Evolutionary conservation across 2,888 invertebrate genomes (phyloP), one percentile per base, ranked within the genome.

Genomic region (Ephialtes manifestator): DNA sequence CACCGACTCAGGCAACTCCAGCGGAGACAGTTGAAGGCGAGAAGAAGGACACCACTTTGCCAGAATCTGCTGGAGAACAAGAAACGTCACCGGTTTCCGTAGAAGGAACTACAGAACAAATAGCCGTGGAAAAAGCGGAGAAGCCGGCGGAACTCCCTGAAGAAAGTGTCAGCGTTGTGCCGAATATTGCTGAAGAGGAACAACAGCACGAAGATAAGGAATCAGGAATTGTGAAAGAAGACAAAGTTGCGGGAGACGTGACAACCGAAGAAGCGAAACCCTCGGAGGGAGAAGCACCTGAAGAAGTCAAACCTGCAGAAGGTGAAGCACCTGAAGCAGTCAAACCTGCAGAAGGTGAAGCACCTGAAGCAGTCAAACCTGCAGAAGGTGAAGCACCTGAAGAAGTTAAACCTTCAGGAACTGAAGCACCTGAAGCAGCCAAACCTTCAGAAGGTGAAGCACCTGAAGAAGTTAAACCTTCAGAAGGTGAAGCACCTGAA

Each of bases 191-290:
- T 7, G 71, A 24, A 10, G 72, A 39, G 20, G 58, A 28, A 4
- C 71, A 70, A 39, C 35, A 55, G 15, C 68, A 89, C 84, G 92
- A 85, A 90, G 71, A 83, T 11, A 72, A 74, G 46, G 65, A 78
- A 65, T 13, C 70, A n/a, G 51, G 28, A 8, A 43, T 51, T 15
- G 24, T 35, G 28, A 60, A 83, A 20, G 80, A 60, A 48, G 20
- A 74, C 18, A 3, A 72, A 43, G 43, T 74, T 4, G 18, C 63
- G 43, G 83, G 67, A 43, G 13, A 48, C 28, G 58, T 11, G 11
- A 63, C 43, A 46, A 55, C 71, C 13, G 58, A 68, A 18, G 46
- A 68, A 77, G n/a, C 13, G 0, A 85, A 90, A 68, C 84, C 24
- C 58, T 48, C n/a, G 58, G 15, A 76, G 31, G 58, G 43, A 2